These are phyloP conservation scores for Morpho achilles DNA, from an alignment of 2,888 invertebrate genomes.

Conservation along the genomic window DNA sequence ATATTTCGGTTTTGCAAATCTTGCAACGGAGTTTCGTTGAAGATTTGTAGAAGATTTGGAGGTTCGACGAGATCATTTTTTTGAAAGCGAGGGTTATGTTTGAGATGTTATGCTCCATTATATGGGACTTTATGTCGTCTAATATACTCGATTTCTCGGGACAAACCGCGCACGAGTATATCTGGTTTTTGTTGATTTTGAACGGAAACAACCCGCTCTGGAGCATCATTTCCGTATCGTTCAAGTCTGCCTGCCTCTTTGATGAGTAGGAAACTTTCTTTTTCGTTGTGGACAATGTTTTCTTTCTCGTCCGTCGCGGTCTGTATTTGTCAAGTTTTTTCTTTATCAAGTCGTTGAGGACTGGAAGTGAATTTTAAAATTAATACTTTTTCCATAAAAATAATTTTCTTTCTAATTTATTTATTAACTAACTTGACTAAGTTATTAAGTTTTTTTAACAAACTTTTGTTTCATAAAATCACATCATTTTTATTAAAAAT, in stretches of 20 bases:
- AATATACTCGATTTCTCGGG: constrained; percentile 47
- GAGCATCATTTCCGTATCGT: constrained; percentile 53
- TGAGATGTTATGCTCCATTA: constrained; percentile 45
- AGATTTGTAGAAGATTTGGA: constrained; percentile 50
- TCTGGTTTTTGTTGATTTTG: constrained; percentile 52
- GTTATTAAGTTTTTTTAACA: too few relatives aligned
- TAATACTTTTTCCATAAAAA: too few relatives aligned
- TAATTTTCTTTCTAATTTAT: too few relatives aligned
- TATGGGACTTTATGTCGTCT: constrained; percentile 53
- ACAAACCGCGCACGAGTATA: constrained; percentile 54
- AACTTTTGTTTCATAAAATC: too few relatives aligned
- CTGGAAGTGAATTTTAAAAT: constrained; percentile 33
- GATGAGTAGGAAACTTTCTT: constrained; percentile 37
- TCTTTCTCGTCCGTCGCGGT: constrained; percentile 37
- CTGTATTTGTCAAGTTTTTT: constrained; percentile 40
- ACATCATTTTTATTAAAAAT: too few relatives aligned
- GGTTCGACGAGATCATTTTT: constrained; percentile 55
- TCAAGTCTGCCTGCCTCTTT: constrained; percentile 40
- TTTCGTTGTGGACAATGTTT: constrained; percentile 25
- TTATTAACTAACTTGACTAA: too few relatives aligned
- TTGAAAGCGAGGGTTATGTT: constrained; percentile 57
- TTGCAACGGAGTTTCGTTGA: constrained; percentile 50
- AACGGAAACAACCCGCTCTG: constrained; percentile 59
- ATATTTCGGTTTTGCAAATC: constrained; percentile 52
- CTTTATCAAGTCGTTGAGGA: constrained; percentile 46